Percentiles rank a stretch among this genome's conserved stretches.
phyloP scores from a whole-genome alignment of 2,113 vertebrate species.

The Takifugu flavidus region DNA sequence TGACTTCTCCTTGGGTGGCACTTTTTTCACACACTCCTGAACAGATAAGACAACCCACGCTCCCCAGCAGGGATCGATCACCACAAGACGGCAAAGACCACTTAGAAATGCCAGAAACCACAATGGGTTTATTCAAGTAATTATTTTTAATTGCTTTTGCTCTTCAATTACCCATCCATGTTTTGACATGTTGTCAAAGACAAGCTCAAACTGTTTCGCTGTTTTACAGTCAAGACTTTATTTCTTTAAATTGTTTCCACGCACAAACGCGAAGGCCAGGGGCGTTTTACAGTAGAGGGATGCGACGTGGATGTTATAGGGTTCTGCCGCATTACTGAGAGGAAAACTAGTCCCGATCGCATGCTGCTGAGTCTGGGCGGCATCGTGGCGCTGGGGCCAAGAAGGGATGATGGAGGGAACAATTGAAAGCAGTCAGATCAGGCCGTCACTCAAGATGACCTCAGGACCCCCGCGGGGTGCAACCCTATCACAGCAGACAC shows the following conservation, averaged over 20 bases:
- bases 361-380: constrained; percentile 6
- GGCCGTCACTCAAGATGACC: constrained; percentile 64
- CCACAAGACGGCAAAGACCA: constrained; percentile 54
- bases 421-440: constrained; percentile 58
- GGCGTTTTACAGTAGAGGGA: too few relatives aligned
- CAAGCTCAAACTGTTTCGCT: constrained; percentile 60
- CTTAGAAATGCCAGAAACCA: constrained; percentile 66
- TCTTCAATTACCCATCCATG: constrained; percentile 53
- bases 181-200: constrained; percentile 72
- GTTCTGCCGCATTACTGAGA: not conserved
- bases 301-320: too few relatives aligned
- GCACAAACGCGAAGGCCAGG: too few relatives aligned
- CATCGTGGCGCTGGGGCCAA: constrained; percentile 34
- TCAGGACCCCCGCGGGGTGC: constrained; percentile 70
- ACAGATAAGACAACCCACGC: constrained; percentile 44
- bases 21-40: too few relatives aligned
- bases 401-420: constrained; percentile 43
- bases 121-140: constrained; percentile 69
- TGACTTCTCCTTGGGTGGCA: too few relatives aligned
- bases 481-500: constrained; percentile 69
- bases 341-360: too few relatives aligned
- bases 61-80: constrained; percentile 62
- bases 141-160: constrained; percentile 73
- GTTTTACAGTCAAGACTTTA: not conserved
- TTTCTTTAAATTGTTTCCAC: not conserved